Base-by-base conservation (phyloP, 2,888 invertebrate genomes). In the Piscicola geometra region DNA sequence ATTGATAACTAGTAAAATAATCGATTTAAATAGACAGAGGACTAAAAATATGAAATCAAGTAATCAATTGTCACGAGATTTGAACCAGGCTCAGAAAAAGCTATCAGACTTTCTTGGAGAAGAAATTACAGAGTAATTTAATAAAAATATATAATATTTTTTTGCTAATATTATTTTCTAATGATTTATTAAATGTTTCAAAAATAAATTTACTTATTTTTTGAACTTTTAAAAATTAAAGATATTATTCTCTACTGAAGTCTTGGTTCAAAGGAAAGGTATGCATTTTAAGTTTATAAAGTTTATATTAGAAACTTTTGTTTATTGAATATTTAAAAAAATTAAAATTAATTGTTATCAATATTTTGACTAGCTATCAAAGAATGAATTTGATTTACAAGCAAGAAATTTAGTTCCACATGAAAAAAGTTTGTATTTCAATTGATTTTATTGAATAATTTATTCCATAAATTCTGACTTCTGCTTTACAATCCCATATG, bases 361-460 rank as follows among this genome's bases (percentile, higher is more conserved):
- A 1, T 35, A 28, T 75, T 25, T 18, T 52, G 1, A 25, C 56
- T 30, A 32, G 86, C 88, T 91, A 77, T 90, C 91, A 0, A 92
- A 92, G 83, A 91, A 92, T 83, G 91, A 93, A 81, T 93, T 94
- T 83, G 93, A 94, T 82, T 84, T 86, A 21, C 91, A 91, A 86
- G 91, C 92, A 3, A 88, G 93, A 56, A 90, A 90, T 83, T 86
- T 93, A 25, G 86, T 94, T 78, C 88, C 88, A 12, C 86, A 88
- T 9, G 90, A 92, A 41, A 69, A 76, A 71, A 78, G 79, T 78
- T 69, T n/a, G 64, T 47, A 56, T 56, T 18, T 56, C 21, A 30
- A 32, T 33, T 56, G 30, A 75, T 25, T 70, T 15, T 35, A 9
- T 70, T 41, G 3, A n/a, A 3, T 36, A 5, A 18, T 35, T 2